Evolutionary conservation across 2,888 invertebrate genomes (phyloP).

Genomic region (Eilema caniola): DNA sequence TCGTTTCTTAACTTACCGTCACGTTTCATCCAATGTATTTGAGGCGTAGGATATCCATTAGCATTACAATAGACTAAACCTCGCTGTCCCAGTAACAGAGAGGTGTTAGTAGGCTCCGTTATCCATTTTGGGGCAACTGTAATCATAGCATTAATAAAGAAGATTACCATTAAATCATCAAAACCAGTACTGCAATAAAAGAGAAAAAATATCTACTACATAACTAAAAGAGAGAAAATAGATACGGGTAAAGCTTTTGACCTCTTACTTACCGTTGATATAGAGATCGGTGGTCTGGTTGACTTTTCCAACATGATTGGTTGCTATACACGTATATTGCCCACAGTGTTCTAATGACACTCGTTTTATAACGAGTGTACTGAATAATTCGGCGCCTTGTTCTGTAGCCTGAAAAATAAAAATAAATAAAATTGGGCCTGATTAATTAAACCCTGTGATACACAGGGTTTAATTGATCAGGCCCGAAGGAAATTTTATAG

Average conservation of each 20-base stretch:
- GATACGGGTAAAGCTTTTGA: conserved; percentile 5
- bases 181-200: background rate
- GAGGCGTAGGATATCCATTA: conserved; percentile 92
- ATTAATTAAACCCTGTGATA: too few relatives aligned
- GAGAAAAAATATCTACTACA: background rate
- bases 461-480: too few relatives aligned
- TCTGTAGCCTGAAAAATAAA: conserved; percentile 86
- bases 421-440: too few relatives aligned
- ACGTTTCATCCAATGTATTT: conserved; percentile 92
- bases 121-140: conserved; percentile 93
- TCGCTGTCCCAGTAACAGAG: conserved; percentile 90
- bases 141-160: conserved; percentile 7
- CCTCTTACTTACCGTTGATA: conserved; percentile 90
- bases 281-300: conserved; percentile 90
- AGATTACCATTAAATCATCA: background rate
- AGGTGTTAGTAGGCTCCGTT: conserved; percentile 91
- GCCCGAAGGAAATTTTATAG: background rate
- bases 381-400: conserved; percentile 90
- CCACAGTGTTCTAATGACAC: conserved; percentile 90
- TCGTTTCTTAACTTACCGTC: conserved; percentile 83
- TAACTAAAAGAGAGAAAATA: background rate
- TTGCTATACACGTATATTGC: conserved; percentile 90
- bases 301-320: conserved; percentile 90
- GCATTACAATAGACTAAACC: conserved; percentile 92
- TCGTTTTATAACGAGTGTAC: conserved; percentile 90